Evolutionary conservation across 2,113 vertebrate genomes (phyloP), one percentile per base, ranked within the genome.

Genomic region (Chaetodon trifascialis): DNA sequence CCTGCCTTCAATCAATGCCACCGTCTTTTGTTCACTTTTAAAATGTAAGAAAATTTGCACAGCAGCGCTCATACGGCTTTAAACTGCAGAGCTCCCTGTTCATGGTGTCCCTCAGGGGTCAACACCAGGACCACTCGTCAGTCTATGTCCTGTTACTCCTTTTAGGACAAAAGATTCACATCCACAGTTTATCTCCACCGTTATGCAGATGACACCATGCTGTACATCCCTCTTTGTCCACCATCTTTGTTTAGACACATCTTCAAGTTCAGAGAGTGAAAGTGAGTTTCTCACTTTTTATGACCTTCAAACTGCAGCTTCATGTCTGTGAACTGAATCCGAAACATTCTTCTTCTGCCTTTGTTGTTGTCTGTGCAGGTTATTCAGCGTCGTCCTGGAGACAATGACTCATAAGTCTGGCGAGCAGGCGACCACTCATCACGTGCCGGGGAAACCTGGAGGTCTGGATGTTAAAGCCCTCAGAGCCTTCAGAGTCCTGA

Each of bases 381-480:
- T 99, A 30, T 99, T 97, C 90, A 98, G 97, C 0, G 97, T 98
- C 0, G 93, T 97, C 56, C 83, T 98, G 94, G 98, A 99, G 86
- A 97, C 97, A 42, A 95, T 95, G 56, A 96, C 97, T 0, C 96
- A 96, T 82, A 96, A 97, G 16, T 90, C 96, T 0, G 96, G 97
- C 0, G 97, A 97, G 0, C 94, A 93, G 60, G 89, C 86, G 0
- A 90, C 85, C 11, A 86, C 95, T 1, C 96, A 97, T n/a, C 97
- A 98, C 71, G 93, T 96, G 64, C 96, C 97, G 0, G 97, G 97
- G 0, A 99, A 98, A 70, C 97, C 97, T 0, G 98, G 97, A 11
- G 97, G 98, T 58, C 96, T 99, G 58, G 98, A 99, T 19, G 97
- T 98, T 76, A 99, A 98, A 76, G 97, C 98, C 0, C 91, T 99